Conservation (phyloP, 2,797 vertebrate genomes). For the Sternarchorhynchus goeldii region DNA sequence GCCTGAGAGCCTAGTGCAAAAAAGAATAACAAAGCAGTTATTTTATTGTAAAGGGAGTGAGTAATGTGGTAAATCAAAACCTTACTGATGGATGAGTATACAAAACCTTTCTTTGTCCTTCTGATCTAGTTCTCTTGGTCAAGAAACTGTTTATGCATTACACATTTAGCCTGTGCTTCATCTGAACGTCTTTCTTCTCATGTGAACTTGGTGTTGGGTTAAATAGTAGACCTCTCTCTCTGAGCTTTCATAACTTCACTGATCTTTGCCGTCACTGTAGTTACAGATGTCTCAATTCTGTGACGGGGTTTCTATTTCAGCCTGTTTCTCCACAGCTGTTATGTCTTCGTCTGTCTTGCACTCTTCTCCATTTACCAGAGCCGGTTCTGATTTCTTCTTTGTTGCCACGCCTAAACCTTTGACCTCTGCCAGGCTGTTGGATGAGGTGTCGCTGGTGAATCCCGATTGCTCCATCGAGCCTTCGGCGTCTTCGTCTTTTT, state of each 20-base stretch:
- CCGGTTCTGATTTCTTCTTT: conserved; percentile 24
- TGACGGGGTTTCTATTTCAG: conserved; percentile 3
- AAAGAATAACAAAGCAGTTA: neutral
- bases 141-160: neutral
- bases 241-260: neutral
- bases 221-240: neutral
- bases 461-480: neutral
- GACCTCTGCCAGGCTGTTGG: conserved; percentile 29
- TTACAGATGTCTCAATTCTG: conserved; percentile 15
- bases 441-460: neutral
- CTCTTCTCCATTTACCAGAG: conserved; percentile 44
- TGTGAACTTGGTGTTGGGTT: neutral
- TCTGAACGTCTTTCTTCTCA: neutral
- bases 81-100: neutral
- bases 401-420: conserved; percentile 8
- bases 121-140: neutral
- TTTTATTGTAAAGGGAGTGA: neutral
- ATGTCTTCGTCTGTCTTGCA: conserved; percentile 9
- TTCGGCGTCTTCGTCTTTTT: conserved; percentile 19
- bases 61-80: neutral
- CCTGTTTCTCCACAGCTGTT: conserved; percentile 18
- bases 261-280: neutral
- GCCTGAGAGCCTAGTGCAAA: neutral
- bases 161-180: neutral
- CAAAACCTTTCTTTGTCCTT: neutral